phyloP scores from a whole-genome alignment of 2,113 vertebrate genomes.

The Glaucidium brasilianum region DNA sequence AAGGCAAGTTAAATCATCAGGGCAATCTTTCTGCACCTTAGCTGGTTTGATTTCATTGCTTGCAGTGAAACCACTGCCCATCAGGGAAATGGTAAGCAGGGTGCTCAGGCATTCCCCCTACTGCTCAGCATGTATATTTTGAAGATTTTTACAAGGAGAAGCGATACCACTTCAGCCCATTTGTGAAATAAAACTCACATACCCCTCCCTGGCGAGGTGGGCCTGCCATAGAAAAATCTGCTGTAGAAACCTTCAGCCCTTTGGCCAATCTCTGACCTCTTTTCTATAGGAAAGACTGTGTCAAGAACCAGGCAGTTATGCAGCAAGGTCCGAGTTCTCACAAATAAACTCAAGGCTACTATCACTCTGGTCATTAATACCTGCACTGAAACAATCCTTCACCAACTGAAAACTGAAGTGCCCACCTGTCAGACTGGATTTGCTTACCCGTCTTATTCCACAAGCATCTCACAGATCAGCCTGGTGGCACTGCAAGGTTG shows the following conservation, averaged over 20 bases:
- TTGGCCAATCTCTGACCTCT: not conserved
- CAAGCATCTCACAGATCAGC: not conserved
- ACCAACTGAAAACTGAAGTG: not conserved
- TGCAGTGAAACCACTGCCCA: not conserved
- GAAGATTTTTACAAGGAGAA: not conserved
- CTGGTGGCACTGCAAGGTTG: not conserved
- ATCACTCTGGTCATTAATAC: not conserved
- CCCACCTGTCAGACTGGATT: not conserved
- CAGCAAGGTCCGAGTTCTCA: not conserved
- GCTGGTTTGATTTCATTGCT: not conserved
- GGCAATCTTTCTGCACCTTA: not conserved
- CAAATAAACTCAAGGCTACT: not conserved
- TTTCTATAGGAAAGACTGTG: not conserved
- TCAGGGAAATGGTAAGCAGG: not conserved
- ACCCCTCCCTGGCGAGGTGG: not conserved
- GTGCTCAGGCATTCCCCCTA: not conserved
- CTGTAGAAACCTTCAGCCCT: not conserved
- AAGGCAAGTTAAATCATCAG: not conserved
- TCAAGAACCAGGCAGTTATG: not conserved
- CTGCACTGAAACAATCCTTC: not conserved
- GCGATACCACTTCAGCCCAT: not conserved
- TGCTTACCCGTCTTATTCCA: not conserved
- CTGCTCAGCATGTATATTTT: not conserved
- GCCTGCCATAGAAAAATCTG: not conserved
- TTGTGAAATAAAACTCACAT: not conserved